Evolutionary conservation across 2,113 vertebrate genomes (phyloP).

Genomic region (Archocentrus centrarchus): DNA sequence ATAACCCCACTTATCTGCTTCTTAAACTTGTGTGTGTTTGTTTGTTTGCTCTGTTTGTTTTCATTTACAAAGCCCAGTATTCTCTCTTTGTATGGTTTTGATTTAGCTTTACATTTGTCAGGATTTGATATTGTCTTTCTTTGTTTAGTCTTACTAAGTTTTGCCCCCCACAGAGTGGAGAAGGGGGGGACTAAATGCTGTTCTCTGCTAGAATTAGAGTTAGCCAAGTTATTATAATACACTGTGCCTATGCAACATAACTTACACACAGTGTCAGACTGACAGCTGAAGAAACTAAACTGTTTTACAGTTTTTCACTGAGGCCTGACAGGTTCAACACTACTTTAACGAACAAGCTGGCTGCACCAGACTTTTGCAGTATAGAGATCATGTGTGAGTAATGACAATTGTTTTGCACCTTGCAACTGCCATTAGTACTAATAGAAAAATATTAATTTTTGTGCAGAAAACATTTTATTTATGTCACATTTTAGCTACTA

Average conservation of each 20-base stretch:
- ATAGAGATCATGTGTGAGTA: conserved; percentile 56
- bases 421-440: conserved; percentile 57
- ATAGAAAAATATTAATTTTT: conserved; percentile 55
- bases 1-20: conserved; percentile 76
- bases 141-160: conserved; percentile 27
- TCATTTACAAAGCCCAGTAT: conserved; percentile 55
- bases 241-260: neutral
- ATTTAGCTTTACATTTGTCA: conserved; percentile 67
- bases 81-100: conserved; percentile 58
- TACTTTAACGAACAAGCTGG: neutral
- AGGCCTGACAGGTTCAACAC: neutral
- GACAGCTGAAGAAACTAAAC: neutral
- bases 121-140: conserved; percentile 50
- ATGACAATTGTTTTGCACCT: conserved; percentile 64
- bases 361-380: neutral
- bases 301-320: neutral
- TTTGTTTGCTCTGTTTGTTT: conserved; percentile 71
- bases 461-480: conserved; percentile 69
- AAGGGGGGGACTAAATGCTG: neutral
- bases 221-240: neutral
- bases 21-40: conserved; percentile 66
- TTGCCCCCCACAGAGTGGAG: conserved; percentile 2
- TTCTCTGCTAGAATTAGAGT: conserved; percentile 1
- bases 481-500: conserved; percentile 64
- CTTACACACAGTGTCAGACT: neutral